phyloP scores from a whole-genome alignment of 2,797 vertebrate species.

The Platyrinchus mystaceus region DNA sequence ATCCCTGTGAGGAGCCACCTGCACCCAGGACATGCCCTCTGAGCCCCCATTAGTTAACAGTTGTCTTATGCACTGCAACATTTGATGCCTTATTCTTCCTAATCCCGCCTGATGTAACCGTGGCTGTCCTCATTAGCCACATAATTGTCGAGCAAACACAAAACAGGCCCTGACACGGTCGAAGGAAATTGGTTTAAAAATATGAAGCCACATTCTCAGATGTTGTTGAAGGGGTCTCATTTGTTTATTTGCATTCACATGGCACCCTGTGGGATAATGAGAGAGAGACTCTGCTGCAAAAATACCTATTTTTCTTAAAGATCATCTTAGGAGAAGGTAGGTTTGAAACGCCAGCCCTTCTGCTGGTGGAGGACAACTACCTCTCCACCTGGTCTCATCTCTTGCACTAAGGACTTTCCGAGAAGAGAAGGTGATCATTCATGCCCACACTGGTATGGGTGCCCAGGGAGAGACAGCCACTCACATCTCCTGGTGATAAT shows the following conservation, averaged over 20 bases:
- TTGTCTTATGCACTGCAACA: slow-evolving; percentile 28
- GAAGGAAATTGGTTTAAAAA: slow-evolving; percentile 65
- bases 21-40: neutral
- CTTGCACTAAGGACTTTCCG: neutral
- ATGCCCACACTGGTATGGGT: neutral
- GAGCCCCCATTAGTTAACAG: slow-evolving; percentile 24
- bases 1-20: neutral
- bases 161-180: slow-evolving; percentile 58
- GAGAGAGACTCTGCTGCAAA: neutral
- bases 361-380: neutral
- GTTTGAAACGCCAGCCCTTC: neutral
- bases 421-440: neutral
- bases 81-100: slow-evolving; percentile 52
- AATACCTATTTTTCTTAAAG: neutral
- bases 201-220: slow-evolving; percentile 21
- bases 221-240: neutral
- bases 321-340: neutral
- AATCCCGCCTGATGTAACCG: slow-evolving; percentile 49
- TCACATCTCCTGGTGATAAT: neutral
- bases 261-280: neutral
- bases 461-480: neutral
- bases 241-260: slow-evolving; percentile 37
- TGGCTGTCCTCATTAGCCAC: slow-evolving; percentile 67
- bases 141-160: slow-evolving; percentile 65
- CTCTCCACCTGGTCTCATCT: neutral